Base-by-base conservation (phyloP, 2,113 vertebrate species). In the Asarcornis scutulata region DNA sequence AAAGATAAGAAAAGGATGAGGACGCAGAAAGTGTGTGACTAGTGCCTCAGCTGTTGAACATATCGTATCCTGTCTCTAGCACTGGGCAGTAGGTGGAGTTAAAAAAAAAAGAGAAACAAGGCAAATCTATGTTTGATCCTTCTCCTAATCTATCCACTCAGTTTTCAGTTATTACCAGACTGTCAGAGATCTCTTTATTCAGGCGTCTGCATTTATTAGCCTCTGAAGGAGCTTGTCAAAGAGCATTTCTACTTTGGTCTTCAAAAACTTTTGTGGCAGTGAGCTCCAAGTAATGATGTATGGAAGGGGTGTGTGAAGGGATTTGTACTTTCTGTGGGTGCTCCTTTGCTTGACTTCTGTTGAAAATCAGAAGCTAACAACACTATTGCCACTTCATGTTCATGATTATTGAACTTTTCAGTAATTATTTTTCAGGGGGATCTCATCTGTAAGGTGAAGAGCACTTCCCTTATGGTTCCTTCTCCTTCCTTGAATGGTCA, bases 251-350 rank as follows among this genome's bases (percentile, higher is more conserved):
- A 1, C 78, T 92, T 84, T 83, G 29, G 60, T 6, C 52, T 78
- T 88, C 11, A 81, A 75, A 93, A 75, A 7, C 60, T 34, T 88
- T 15, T 0, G 0, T 74, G 73, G 25, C 59, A 42, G 60, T 0
- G 2, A 79, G 36, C 18, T 86, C 36, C 44, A 11, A 1, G 3
- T 48, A 52, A 21, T 36, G 23, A 11, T 0, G 0, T 50, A 11
- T 38, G 60, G 40, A 64, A 86, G 63, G 60, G 29, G 25, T 55
- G 7, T 12, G 8, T 12, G 31, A 72, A 88, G 11, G 13, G 42
- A 3, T 58, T 78, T 83, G 52, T 36, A 27, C 8, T 88, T 64
- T 50, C 40, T 36, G 16, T 62, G 55, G 29, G 17, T 50, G 6
- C 48, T 68, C 6, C 32, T 72, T 56, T 32, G 8, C 32, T 64